Evolutionary conservation across 2,797 vertebrate genomes (phyloP).

Genomic region (Esox lucius): DNA sequence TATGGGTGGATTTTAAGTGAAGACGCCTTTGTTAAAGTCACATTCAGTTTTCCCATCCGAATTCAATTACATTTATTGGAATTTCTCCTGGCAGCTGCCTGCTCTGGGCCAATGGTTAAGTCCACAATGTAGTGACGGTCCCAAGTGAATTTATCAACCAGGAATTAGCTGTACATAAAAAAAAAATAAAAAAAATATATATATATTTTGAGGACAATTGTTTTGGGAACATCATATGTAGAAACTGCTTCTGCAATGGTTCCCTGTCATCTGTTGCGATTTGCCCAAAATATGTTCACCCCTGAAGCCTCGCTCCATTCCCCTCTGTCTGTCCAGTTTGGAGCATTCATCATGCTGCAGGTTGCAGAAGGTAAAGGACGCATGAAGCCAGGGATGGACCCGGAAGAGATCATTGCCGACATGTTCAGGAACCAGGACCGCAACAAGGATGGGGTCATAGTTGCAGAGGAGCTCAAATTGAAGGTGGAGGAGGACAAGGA

Average conservation of each 20-base stretch:
- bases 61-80: neutral
- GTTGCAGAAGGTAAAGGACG: constrained; percentile 87
- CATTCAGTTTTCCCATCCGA: neutral
- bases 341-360: constrained; percentile 87
- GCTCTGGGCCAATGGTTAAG: neutral
- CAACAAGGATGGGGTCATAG: constrained; percentile 88
- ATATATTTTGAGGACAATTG: neutral
- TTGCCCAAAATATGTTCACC: neutral
- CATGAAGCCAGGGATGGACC: constrained; percentile 81
- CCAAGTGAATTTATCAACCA: neutral
- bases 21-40: neutral
- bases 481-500: constrained; percentile 88
- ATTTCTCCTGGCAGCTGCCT: neutral
- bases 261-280: neutral
- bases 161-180: neutral
- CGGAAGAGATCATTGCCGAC: constrained; percentile 80
- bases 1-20: neutral
- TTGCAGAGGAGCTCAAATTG: constrained; percentile 85
- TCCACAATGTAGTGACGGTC: neutral
- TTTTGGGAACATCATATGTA: neutral
- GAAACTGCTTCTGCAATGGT: neutral
- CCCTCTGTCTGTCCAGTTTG: constrained; percentile 75
- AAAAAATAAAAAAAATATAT: neutral
- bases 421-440: constrained; percentile 97
- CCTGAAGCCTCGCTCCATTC: constrained; percentile 1